Conservation (phyloP, 2,113 vertebrate species). For the Furnarius figulus region DNA sequence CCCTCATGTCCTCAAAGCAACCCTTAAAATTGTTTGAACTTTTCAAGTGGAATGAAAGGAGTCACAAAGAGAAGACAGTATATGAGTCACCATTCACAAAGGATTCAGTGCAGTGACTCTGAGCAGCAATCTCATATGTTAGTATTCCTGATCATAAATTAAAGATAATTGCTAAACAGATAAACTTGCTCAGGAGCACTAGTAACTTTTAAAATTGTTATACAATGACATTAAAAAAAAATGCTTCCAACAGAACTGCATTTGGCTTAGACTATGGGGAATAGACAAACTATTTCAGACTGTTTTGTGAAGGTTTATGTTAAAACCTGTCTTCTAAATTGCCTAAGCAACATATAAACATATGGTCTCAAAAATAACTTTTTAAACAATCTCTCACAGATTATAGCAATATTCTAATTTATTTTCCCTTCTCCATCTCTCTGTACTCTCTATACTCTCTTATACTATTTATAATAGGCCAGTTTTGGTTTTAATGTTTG, state of each 20-base stretch:
- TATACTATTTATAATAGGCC: neutral
- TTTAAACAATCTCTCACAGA: neutral
- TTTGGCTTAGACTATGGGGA: neutral
- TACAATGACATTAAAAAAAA: neutral
- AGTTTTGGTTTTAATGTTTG: neutral
- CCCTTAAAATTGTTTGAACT: neutral
- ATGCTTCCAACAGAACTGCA: neutral
- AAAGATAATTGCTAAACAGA: neutral
- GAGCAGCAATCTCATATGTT: fast-evolving
- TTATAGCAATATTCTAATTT: neutral
- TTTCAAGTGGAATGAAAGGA: neutral
- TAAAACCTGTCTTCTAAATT: neutral
- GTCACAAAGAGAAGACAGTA: neutral
- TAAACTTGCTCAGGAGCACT: neutral
- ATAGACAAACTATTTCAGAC: neutral
- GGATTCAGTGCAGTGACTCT: neutral
- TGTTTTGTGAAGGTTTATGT: neutral
- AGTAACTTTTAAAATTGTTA: neutral
- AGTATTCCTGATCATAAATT: neutral
- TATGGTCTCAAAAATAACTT: neutral
- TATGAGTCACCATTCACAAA: neutral
- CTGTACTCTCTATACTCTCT: neutral
- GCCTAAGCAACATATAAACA: neutral
- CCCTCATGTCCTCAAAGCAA: neutral
- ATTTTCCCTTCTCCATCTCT: neutral